Evolutionary conservation across 1,140 invertebrate genomes (phyloP), one percentile per base, ranked within the genome.

Genomic region (Eriosoma lanigerum): DNA sequence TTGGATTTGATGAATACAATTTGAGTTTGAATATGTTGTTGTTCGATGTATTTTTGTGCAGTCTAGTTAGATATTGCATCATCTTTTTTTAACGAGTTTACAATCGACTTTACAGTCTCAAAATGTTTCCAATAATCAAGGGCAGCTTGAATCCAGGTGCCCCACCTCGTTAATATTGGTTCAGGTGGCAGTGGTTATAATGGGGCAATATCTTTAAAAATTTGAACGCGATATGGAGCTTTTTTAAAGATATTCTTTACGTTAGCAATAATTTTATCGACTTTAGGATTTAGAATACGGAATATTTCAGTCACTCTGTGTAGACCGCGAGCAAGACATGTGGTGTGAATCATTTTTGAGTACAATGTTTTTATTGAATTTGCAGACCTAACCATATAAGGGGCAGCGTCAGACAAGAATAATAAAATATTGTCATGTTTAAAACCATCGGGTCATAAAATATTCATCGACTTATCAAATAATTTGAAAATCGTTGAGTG

Each of bases 21-120:
- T 52, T n/a, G 50, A 52, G 50, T 52, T 52, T 52, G 50, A 52
- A 52, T 52, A 52, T 52, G 19, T 52, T 52, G 50, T 52, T 52
- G 50, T 52, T 52, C 50, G 17, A 52, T 52, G 50, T 52, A 52
- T 52, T 52, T 52, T 52, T 52, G 50, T 52, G 50, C 50, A 52
- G 50, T 52, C 17, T n/a, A 1, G 0, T 19, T 52, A 52, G 50
- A 52, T 52, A 52, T n/a, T 52, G 50, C 50, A 52, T 52, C 50
- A 52, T 52, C 50, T 52, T 52, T 52, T 4, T 52, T 52, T 3
- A 52, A 52, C 17, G 50, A 52, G 17, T 52, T n/a, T 52, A 52
- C 50, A 52, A 52, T 52, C 50, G 50, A 52, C 50, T 52, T 52
- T 3, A 52, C 50, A 19, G 5, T 52, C 19, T 52, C 50, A 52